Conservation (phyloP, 2,113 vertebrate genomes). For the Isichthys henryi region DNA sequence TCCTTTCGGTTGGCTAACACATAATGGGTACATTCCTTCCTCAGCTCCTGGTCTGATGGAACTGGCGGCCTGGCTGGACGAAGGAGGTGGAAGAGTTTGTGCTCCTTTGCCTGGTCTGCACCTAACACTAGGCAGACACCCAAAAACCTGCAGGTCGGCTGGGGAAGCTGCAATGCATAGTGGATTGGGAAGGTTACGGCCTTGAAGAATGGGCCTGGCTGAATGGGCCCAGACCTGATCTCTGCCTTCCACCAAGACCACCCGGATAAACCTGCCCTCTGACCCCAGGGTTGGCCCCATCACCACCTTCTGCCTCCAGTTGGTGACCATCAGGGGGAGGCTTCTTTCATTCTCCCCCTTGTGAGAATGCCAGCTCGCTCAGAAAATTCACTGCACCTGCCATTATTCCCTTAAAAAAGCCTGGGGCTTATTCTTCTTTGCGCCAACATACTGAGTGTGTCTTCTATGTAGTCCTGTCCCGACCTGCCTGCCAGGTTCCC, state of each 20-base stretch:
- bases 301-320: not conserved
- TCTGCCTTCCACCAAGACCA: not conserved
- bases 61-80: not conserved
- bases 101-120: not conserved
- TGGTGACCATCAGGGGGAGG: not conserved
- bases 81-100: not conserved
- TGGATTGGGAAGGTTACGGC: not conserved
- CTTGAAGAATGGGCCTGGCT: not conserved
- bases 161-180: not conserved
- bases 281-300: not conserved
- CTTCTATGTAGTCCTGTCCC: not conserved
- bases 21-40: not conserved
- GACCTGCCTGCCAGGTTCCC: not conserved
- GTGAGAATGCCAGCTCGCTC: not conserved
- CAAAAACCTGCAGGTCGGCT: not conserved
- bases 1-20: not conserved
- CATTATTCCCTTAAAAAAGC: not conserved
- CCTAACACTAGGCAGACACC: not conserved
- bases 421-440: not conserved
- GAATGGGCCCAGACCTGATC: not conserved
- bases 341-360: not conserved
- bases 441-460: not conserved
- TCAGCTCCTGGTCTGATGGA: not conserved
- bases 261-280: not conserved
- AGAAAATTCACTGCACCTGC: not conserved